Base-by-base conservation (phyloP, 2,113 vertebrate genomes). In the human region DNA sequence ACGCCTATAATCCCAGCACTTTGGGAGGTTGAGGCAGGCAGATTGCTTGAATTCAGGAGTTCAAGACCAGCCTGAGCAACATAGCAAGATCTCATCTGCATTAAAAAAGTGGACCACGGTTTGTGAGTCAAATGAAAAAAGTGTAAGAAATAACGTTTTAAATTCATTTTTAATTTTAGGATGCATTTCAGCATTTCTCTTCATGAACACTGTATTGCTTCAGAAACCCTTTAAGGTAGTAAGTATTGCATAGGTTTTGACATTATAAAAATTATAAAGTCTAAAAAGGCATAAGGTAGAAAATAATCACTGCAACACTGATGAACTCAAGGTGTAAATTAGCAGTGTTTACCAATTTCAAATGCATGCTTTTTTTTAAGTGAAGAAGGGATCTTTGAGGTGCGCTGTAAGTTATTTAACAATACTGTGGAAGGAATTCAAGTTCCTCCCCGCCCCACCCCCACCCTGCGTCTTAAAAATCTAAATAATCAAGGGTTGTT, bases 251-350 rank as follows among this genome's bases (percentile, higher is more conserved):
- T 93, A 97, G 97, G 97, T 97, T 98, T 97, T 96, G 95, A 96
- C 80, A 97, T 98, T 97, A 98, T 86, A 91, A 97, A 97, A 97
- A 97, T 98, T 97, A 97, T 82, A 97, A 97, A 98, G 97, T 97
- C 96, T 96, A 98, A 98, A 96, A 94, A 97, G 96, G 90, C 22
- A 2, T 85, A 95, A 83, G 85, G 83, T 73, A 96, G 90, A 97
- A 97, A 98, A 98, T 96, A 98, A 97, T 96, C 93, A 97, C 73
- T 81, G 94, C 68, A 64, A 95, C 73, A 90, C 96, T 95, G 96
- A 98, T 98, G 95, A 98, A 97, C 94, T 98, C 94, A 93, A 94
- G 70, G 92, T 98, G 84, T 97, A 97, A 98, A 98, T 98, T 86
- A 97, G 96, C 78, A 86, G 92, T 88, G 93, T 95, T 96, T 97